phyloP scores from a whole-genome alignment of 2,113 vertebrate genomes.

The Pelvicachromis taeniatus region DNA sequence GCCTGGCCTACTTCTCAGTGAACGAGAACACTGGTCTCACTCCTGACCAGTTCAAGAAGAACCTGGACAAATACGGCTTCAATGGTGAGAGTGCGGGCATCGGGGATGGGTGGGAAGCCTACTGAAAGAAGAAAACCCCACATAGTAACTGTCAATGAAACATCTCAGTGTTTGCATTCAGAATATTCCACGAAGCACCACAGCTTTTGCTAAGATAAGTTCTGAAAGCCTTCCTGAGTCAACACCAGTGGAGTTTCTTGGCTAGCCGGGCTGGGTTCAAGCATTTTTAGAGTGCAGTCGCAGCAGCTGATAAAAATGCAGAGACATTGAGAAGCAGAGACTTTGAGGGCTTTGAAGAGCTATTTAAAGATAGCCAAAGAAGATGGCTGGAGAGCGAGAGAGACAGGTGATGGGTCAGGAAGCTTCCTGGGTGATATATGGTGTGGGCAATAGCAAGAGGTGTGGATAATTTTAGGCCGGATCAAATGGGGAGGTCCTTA shows the following conservation, averaged over 20 bases:
- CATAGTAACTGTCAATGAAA: neutral
- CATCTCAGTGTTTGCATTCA: neutral
- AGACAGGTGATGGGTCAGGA: constrained; percentile 75
- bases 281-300: constrained; percentile 40
- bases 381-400: constrained; percentile 65
- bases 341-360: constrained; percentile 65
- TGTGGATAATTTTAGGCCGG: constrained; percentile 59
- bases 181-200: neutral
- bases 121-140: neutral
- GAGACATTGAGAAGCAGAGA: constrained; percentile 67
- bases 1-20: constrained; percentile 82
- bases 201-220: neutral
- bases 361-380: constrained; percentile 72
- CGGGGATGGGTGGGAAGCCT: neutral
- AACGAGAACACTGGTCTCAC: constrained; percentile 76
- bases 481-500: constrained; percentile 42
- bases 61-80: constrained; percentile 81
- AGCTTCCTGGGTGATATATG: constrained; percentile 70
- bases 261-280: neutral
- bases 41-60: constrained; percentile 85
- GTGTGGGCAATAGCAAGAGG: constrained; percentile 42
- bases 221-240: neutral
- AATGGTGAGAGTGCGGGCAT: constrained; percentile 79
- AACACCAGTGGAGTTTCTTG: neutral
- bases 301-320: constrained; percentile 66